Base-by-base conservation (phyloP, 2,888 invertebrate genomes). In the Thymelicus lineola region DNA sequence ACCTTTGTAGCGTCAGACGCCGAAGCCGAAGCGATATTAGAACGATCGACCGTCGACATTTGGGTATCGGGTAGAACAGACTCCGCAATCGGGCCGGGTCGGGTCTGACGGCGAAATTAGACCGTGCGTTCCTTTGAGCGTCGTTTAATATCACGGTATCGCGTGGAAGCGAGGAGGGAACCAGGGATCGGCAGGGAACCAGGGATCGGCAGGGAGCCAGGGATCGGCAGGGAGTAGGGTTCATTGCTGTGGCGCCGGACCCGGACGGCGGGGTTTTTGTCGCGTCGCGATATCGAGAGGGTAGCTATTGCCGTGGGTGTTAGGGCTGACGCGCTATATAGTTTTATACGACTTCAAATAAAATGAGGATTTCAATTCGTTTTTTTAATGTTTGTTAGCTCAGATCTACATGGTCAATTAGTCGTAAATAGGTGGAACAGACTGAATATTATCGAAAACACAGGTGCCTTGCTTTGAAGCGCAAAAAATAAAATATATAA, bases 121-220 rank as follows among this genome's bases (percentile, higher is more conserved):
- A 88, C 81, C 89, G 89, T 87, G 91, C 86, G 90, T 86, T 89
- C 89, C 86, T 87, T 85, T 85, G 86, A 85, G 86, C 86, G 81
- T 82, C 83, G 84, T 86, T 87, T 83, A 77, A 79, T 77, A 76
- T 76, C 71, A 86, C 80, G 28, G 3, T 3, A 28, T 28, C 81
- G 79, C 78, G 81, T 77, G 76, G 79, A 83, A 12, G 42, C 12
- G 7, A 10, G 38, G 7, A 9, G 38, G 81, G 82, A 80, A 82
- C 80, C 87, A 85, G 84, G 36, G 36, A 85, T n/a, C n/a, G n/a
- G 48, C 82, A 85, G 85, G 86, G 84, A 74, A 79, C 84, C 85
- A 85, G 87, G 86, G 10, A 28, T 28, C 28, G 28, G 38, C 38
- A 9, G 7, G 81, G 82, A 80, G 81, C 80, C 87, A 84, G 84